phyloP scores from a whole-genome alignment of 1,140 invertebrate genomes.

The Globodera ellingtonae region DNA sequence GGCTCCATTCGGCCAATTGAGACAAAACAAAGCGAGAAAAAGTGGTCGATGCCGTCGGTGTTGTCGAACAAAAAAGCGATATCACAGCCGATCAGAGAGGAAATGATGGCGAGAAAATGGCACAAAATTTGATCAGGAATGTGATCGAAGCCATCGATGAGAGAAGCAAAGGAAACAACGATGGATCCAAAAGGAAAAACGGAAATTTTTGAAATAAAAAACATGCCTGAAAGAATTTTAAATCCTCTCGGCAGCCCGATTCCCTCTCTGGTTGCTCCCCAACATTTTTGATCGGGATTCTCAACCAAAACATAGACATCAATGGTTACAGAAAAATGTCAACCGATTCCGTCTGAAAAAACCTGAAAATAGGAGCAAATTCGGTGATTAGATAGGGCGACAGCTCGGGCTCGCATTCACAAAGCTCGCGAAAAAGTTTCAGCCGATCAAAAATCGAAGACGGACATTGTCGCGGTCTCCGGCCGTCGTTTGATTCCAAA shows the following conservation, averaged over 20 bases:
- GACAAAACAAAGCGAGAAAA: conserved; percentile 2
- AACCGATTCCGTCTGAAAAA: not conserved
- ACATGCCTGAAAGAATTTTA: not conserved
- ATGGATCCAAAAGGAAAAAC: not conserved
- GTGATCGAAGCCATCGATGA: not conserved
- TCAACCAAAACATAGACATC: too few species aligned
- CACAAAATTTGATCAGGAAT: not conserved
- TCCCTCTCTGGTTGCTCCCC: too few species aligned
- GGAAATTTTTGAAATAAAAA: not conserved
- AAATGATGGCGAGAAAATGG: conserved; percentile 5
- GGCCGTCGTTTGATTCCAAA: not conserved
- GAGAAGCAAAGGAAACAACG: not conserved
- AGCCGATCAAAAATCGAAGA: not conserved
- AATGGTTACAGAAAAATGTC: too few species aligned
- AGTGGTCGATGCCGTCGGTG: not conserved
- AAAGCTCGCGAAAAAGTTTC: not conserved
- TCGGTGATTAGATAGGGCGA: not conserved
- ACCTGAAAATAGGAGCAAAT: not conserved
- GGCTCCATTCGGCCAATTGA: conserved; percentile 2
- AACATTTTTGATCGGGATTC: too few species aligned
- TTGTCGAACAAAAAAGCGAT: not conserved
- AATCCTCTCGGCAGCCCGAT: too few species aligned
- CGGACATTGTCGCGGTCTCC: not conserved
- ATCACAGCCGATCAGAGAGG: not conserved
- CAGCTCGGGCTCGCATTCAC: not conserved